These are phyloP conservation scores for Pseudorhombus dupliciocellatus DNA, from an alignment of 2,113 vertebrate species.

Conservation along the genomic window DNA sequence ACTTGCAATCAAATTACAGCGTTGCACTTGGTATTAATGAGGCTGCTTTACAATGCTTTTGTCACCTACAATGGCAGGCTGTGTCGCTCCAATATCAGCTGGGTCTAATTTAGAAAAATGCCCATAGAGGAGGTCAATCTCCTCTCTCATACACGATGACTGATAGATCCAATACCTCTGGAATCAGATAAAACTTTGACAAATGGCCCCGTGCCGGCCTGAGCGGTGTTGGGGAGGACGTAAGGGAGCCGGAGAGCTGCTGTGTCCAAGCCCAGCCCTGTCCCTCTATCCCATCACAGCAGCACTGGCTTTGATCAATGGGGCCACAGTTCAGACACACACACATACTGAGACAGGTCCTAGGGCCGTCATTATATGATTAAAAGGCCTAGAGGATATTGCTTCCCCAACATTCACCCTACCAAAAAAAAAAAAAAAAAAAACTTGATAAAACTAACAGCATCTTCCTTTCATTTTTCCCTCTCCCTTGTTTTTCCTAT, in stretches of 20 bases:
- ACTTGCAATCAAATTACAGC: constrained; percentile 68
- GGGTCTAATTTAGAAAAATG: constrained; percentile 83
- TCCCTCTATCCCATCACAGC: constrained; percentile 83
- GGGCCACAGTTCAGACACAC: constrained; percentile 70
- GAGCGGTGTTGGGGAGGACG: constrained; percentile 74
- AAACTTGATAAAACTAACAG: constrained; percentile 81
- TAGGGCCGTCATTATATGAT: constrained; percentile 80
- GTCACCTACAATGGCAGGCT: constrained; percentile 61
- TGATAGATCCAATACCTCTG: constrained; percentile 93
- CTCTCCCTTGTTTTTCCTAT: neutral
- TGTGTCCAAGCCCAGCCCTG: constrained; percentile 77
- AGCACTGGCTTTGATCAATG: constrained; percentile 89
- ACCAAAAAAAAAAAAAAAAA: constrained; percentile 51
- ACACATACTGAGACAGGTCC: constrained; percentile 60
- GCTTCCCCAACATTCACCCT: constrained; percentile 72
- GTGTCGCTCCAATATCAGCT: constrained; percentile 72
- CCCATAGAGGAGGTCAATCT: constrained; percentile 83
- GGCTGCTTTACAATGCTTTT: constrained; percentile 54
- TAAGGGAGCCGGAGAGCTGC: constrained; percentile 62
- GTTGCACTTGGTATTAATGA: constrained; percentile 62
- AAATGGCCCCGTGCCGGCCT: constrained; percentile 84
- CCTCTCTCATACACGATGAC: constrained; percentile 88
- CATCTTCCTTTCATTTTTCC: constrained; percentile 25
- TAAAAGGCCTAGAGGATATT: constrained; percentile 86
- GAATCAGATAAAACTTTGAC: constrained; percentile 99